These are phyloP conservation scores for Nephrocerus scutellatus DNA, from an alignment of 2,888 invertebrate genomes.

Conservation along the genomic window DNA sequence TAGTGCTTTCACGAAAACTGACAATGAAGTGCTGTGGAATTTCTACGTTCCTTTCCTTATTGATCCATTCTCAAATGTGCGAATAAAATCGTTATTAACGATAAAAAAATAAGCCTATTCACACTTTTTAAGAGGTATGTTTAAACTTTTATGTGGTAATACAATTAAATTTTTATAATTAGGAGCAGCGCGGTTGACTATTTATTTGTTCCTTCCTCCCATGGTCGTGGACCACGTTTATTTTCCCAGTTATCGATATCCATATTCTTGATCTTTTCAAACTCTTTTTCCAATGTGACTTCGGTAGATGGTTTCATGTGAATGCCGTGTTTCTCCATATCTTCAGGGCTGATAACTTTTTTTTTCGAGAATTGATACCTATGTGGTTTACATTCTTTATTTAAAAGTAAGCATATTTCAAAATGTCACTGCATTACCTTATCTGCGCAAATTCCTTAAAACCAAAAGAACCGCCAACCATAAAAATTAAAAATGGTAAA, in stretches of 20 bases:
- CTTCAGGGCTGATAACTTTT: constrained; percentile 55
- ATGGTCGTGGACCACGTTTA: constrained; percentile 75
- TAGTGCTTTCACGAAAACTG: too few relatives aligned
- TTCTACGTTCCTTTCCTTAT: too few relatives aligned
- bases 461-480: constrained; percentile 72
- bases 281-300: constrained; percentile 67
- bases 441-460: constrained; percentile 66
- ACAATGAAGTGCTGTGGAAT: too few relatives aligned
- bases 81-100: too few relatives aligned
- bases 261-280: constrained; percentile 62
- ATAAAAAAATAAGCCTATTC: too few relatives aligned
- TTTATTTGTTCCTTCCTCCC: constrained; percentile 57
- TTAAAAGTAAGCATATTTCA: constrained; percentile 1
- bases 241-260: constrained; percentile 83
- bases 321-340: constrained; percentile 62
- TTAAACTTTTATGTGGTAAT: too few relatives aligned
- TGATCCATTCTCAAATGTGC: too few relatives aligned
- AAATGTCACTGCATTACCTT: constrained; percentile 51
- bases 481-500: constrained; percentile 63
- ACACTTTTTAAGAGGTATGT: too few relatives aligned
- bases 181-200: too few relatives aligned
- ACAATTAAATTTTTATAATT: too few relatives aligned
- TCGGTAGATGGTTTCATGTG: constrained; percentile 58
- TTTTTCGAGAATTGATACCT: constrained; percentile 58
- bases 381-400: too few relatives aligned